A percentile compares a stretch with the other conserved stretches of the same genome.
phyloP scores from a whole-genome alignment of 2,113 vertebrate genomes.

The Vombatus ursinus region DNA sequence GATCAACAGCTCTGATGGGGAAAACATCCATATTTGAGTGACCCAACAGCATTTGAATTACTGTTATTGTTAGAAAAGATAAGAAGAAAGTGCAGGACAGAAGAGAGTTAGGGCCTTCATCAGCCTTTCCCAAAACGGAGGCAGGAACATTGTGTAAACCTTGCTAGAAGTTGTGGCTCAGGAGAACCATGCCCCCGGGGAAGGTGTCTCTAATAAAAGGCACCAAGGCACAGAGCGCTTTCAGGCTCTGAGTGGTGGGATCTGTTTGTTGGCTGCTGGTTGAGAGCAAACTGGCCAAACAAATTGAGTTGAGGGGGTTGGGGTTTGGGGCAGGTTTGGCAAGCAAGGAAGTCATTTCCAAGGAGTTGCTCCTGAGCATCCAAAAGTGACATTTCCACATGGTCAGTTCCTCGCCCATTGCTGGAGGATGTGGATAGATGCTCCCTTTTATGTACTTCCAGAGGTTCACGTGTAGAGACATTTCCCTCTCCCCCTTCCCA shows the following conservation, averaged over 20 bases:
- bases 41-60: not conserved
- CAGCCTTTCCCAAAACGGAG: not conserved
- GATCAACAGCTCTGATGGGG: not conserved
- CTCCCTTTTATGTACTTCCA: not conserved
- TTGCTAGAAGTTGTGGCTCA: not conserved
- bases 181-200: not conserved
- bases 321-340: not conserved
- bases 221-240: not conserved
- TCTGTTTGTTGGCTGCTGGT: not conserved
- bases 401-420: not conserved
- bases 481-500: not conserved
- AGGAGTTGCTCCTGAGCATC: not conserved
- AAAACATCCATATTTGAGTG: not conserved
- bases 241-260: not conserved
- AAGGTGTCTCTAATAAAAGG: not conserved
- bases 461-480: not conserved
- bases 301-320: not conserved
- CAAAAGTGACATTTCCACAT: not conserved
- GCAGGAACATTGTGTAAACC: not conserved
- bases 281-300: not conserved
- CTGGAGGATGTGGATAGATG: not conserved
- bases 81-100: not conserved
- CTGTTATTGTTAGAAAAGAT: not conserved
- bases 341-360: not conserved
- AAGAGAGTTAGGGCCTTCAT: not conserved